Evolutionary conservation across 2,888 invertebrate genomes (phyloP), one percentile per base, ranked within the genome.

Genomic region (Rhaphigaster nebulosa): DNA sequence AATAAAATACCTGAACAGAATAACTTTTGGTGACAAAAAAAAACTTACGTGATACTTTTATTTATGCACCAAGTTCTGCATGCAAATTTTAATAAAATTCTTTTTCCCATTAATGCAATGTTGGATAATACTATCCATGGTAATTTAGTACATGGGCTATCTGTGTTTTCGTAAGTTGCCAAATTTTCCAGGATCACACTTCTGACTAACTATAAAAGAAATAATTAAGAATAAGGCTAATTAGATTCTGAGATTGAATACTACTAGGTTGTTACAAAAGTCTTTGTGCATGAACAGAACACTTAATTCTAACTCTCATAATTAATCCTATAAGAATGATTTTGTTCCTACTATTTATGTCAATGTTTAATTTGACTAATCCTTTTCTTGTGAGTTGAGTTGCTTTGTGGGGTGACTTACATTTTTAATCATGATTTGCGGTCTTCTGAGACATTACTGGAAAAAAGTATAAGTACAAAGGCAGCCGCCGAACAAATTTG

Each of bases 51-150:
- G 26, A 90, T 41, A 60, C 52, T 34, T 29, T 91, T 91, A 20
- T 54, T 52, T 15, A 87, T 87, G 60, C 88, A 88, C 92, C 92
- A 92, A 45, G 84, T 45, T 45, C 84, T 84, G 45, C 84, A 84
- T 10, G 84, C 84, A 84, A 45, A 84, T n/a, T 84, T 84, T 12
- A 84, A 45, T 45, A 84, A 45, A n/a, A 84, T 45, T 45, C 84
- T 84, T n/a, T 84, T 84, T 26, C 45, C 45, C 26, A 38, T 84
- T 84, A 84, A 84, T 26, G 84, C 41, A 26, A 84, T 84, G 41
- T 45, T 84, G 26, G 84, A 84, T n/a, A 84, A 84, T 84, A 84
- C 45, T 45, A 84, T 45, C 84, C 84, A 84, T 45, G 84, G 84
- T 1, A 84, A 45, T 45, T 84, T 84, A n/a, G 84, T 84, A 45